These are phyloP conservation scores for Carollia perspicillata DNA, from an alignment of 2,113 vertebrate species.

Conservation along the genomic window DNA sequence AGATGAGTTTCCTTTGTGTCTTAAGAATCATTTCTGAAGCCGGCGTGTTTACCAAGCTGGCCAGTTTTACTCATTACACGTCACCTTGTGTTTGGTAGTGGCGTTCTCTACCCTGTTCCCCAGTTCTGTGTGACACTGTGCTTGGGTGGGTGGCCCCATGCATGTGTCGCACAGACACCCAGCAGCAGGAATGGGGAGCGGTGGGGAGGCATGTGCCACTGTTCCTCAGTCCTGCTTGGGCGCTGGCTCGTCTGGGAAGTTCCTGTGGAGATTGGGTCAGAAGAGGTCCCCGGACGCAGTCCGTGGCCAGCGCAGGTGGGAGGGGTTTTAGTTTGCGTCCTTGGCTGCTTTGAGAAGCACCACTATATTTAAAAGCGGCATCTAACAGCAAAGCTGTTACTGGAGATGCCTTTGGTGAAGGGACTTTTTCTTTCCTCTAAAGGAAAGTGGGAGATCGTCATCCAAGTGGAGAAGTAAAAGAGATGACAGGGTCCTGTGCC, in stretches of 20 bases:
- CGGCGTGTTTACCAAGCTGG: not conserved
- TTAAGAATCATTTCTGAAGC: not conserved
- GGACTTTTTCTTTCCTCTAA: not conserved
- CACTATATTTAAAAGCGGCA: not conserved
- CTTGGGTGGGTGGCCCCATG: rapidly evolving
- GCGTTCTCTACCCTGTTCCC: not conserved
- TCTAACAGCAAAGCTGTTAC: not conserved
- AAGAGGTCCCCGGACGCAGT: not conserved
- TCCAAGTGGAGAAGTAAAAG: not conserved
- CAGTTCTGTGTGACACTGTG: not conserved
- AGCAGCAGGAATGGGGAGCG: rapidly evolving
- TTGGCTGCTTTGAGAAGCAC: not conserved
- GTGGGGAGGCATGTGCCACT: not conserved
- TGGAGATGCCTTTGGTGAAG: not conserved
- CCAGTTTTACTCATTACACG: not conserved
- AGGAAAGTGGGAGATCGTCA: not conserved
- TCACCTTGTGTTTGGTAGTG: not conserved
- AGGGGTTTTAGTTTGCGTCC: not conserved
- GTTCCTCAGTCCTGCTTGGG: not conserved
- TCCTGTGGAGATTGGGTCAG: not conserved
- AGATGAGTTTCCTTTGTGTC: not conserved
- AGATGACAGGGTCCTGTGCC: not conserved
- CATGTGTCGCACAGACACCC: not conserved
- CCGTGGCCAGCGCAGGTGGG: not conserved
- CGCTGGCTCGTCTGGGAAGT: not conserved